Percentiles rank a stretch among this genome's conserved stretches.
Evolutionary conservation across 2,113 vertebrate genomes (phyloP).

Genomic region (Eurypyga helias): DNA sequence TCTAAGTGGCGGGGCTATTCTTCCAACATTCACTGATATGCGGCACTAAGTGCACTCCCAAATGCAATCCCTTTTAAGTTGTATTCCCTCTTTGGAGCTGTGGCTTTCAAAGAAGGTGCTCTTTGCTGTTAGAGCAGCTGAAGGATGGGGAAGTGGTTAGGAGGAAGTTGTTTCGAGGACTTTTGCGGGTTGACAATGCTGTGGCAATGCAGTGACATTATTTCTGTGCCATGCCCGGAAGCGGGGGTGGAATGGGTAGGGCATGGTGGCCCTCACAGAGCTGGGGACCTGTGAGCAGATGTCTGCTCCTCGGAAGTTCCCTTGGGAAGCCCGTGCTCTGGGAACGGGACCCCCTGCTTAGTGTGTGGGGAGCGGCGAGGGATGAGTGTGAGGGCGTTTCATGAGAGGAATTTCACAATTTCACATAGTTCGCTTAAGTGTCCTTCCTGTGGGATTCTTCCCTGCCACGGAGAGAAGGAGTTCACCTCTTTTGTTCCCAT

Average conservation of each 20-base stretch:
- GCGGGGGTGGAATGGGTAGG: fast-evolving
- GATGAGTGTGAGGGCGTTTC: slow-evolving; percentile 34
- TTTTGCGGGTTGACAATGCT: not conserved
- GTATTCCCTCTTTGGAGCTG: not conserved
- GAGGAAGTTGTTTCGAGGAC: not conserved
- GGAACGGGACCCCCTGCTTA: slow-evolving; percentile 48
- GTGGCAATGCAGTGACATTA: not conserved
- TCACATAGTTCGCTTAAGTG: slow-evolving; percentile 15
- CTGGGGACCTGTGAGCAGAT: not conserved
- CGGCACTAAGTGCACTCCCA: not conserved
- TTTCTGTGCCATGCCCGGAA: not conserved
- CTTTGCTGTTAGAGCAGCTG: not conserved
- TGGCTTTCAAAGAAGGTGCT: not conserved
- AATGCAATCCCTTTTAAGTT: not conserved
- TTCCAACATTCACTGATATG: not conserved
- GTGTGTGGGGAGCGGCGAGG: not conserved
- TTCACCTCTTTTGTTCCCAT: slow-evolving; percentile 48
- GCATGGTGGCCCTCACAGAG: not conserved
- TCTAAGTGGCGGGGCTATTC: not conserved
- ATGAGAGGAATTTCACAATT: slow-evolving; percentile 57
- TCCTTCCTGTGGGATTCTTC: slow-evolving; percentile 67
- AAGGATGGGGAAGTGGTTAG: not conserved
- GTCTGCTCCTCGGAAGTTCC: not conserved
- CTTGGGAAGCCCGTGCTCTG: slow-evolving; percentile 5
- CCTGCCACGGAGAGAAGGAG: slow-evolving; percentile 5